Conservation (phyloP, 2,797 vertebrate genomes). For the Rhyacichthys aspro region DNA sequence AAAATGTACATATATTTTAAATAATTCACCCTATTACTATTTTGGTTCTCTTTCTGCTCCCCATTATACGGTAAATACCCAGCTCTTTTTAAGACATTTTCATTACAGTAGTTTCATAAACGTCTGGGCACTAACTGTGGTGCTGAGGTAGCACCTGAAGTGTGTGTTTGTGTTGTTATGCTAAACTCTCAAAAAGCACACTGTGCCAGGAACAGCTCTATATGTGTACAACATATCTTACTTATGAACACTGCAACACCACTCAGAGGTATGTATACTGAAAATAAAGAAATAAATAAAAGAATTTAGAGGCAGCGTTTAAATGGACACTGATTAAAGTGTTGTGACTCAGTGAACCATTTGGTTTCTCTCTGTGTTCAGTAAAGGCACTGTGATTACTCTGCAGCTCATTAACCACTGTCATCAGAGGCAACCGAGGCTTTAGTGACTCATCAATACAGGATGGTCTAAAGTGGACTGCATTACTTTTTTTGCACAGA, state of each 20-base stretch:
- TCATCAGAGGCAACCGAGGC: conserved; percentile 36
- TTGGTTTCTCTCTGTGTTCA: conserved; percentile 57
- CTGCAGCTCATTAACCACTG: conserved; percentile 49
- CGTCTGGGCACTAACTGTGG: conserved; percentile 22
- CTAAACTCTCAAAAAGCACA: not conserved
- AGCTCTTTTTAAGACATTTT: no score
- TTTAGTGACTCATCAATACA: conserved; percentile 41
- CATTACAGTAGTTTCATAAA: conserved; percentile 25
- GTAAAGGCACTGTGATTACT: conserved; percentile 50
- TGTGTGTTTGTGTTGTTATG: conserved; percentile 12
- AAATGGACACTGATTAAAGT: conserved; percentile 62
- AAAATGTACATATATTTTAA: no score
- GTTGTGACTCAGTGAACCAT: conserved; percentile 55
- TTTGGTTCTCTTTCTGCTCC: no score
- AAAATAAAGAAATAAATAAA: no score
- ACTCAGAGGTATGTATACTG: no score
- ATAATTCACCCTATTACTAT: no score
- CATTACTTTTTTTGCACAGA: conserved; percentile 17
- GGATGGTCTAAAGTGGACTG: conserved; percentile 16
- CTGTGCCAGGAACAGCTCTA: no score
- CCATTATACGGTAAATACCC: no score
- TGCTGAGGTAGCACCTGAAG: conserved; percentile 33
- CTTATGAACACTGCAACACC: no score
- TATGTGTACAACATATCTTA: no score
- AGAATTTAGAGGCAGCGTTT: conserved; percentile 12